phyloP scores from a whole-genome alignment of 2,888 invertebrate genomes.

The Eutolmus rufibarbis region DNA sequence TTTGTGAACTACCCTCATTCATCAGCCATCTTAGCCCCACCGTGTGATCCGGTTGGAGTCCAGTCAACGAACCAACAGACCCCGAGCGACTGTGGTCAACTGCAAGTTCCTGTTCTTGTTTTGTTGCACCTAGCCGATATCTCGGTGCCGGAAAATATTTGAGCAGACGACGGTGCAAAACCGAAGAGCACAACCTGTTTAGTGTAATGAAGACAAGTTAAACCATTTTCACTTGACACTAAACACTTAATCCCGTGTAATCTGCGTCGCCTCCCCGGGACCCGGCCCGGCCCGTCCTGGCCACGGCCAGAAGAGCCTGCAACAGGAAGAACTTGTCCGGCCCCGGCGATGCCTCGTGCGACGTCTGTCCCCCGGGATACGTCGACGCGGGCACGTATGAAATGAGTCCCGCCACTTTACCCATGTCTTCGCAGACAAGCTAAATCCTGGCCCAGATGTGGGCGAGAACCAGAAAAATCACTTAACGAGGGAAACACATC shows the following conservation, averaged over 20 bases:
- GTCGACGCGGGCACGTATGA: neutral
- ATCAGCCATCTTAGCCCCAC: neutral
- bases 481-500: constrained; percentile 31
- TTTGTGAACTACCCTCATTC: neutral
- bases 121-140: neutral
- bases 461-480: constrained; percentile 44
- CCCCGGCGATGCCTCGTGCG: neutral
- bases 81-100: neutral
- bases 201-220: constrained; percentile 36
- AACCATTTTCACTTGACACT: constrained; percentile 31
- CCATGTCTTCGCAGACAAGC: neutral
- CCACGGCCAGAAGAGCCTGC: neutral
- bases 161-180: neutral
- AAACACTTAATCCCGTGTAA: constrained; percentile 37
- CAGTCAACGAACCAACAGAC: neutral
- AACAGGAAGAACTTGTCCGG: constrained; percentile 35
- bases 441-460: constrained; percentile 39
- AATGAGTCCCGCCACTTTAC: neutral
- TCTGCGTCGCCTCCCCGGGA: neutral
- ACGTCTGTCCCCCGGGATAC: neutral
- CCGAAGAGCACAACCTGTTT: constrained; percentile 33
- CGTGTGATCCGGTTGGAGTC: neutral
- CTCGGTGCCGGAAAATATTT: neutral
- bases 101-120: neutral
- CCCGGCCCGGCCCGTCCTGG: neutral